Evolutionary conservation across 2,797 vertebrate genomes (phyloP).

Genomic region (Tinamus major): DNA sequence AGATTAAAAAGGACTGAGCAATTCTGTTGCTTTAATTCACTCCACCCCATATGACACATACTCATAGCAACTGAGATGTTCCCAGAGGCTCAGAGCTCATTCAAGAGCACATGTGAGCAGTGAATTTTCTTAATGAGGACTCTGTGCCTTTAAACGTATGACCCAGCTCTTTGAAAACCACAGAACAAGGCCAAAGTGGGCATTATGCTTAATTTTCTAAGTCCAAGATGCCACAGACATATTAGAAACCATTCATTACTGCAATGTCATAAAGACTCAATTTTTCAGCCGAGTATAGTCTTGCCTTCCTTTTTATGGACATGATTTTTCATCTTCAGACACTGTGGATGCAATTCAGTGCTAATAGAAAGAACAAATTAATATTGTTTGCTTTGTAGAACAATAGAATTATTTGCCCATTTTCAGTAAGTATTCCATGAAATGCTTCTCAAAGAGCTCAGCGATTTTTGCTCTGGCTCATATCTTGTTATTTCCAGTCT

Average conservation of each 20-base stretch:
- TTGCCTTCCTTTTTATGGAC: background rate
- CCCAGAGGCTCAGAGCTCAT: background rate
- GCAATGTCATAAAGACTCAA: background rate
- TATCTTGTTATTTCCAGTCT: background rate
- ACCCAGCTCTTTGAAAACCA: background rate
- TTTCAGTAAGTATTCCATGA: background rate
- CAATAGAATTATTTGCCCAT: background rate
- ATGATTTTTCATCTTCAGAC: slow-evolving; percentile 5
- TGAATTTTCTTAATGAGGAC: background rate
- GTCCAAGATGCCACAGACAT: background rate
- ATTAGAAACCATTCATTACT: background rate
- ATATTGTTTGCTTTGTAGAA: background rate
- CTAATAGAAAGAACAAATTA: background rate
- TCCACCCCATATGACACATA: background rate
- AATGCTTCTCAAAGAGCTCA: background rate
- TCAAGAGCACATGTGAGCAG: background rate
- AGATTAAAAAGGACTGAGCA: background rate
- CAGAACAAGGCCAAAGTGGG: background rate
- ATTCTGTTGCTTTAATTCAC: background rate
- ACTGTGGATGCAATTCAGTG: background rate
- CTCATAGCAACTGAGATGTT: background rate
- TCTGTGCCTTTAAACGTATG: background rate
- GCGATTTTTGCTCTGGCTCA: background rate
- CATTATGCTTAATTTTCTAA: background rate
- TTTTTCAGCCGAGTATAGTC: background rate